Conservation (phyloP, 1,140 invertebrate genomes). For the Sarcophaga bullata region DNA sequence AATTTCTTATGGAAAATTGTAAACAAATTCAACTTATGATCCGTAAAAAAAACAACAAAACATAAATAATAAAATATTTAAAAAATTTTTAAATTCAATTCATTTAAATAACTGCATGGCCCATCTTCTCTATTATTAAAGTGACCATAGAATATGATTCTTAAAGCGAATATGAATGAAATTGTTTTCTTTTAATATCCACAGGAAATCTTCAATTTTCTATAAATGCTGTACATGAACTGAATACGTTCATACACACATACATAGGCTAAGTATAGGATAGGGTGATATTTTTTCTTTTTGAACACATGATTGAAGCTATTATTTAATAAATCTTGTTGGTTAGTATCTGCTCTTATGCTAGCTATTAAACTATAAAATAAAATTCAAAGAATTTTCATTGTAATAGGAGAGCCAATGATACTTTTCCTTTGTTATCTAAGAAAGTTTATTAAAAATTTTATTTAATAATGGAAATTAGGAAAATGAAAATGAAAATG, state of each 20-base stretch:
- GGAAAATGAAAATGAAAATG: no score
- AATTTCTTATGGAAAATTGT: not conserved
- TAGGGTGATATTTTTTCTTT: not conserved
- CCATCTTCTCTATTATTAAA: not conserved
- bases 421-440: no score
- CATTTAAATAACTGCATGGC: no score
- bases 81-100: no score
- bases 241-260: not conserved
- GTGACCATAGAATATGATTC: not conserved
- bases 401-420: not conserved
- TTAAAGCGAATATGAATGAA: not conserved
- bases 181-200: constrained; percentile 5
- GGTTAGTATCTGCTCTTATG: not conserved
- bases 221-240: not conserved
- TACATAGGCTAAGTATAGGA: not conserved
- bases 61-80: no score
- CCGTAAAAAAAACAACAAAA: no score
- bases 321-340: constrained; percentile 12
- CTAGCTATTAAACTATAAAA: not conserved
- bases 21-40: no score
- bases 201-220: constrained; percentile 21
- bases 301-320: not conserved
- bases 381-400: constrained; percentile 8
- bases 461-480: no score
- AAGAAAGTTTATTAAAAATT: no score